phyloP scores from a whole-genome alignment of 2,888 invertebrate species.

The Adelphocoris suturalis region DNA sequence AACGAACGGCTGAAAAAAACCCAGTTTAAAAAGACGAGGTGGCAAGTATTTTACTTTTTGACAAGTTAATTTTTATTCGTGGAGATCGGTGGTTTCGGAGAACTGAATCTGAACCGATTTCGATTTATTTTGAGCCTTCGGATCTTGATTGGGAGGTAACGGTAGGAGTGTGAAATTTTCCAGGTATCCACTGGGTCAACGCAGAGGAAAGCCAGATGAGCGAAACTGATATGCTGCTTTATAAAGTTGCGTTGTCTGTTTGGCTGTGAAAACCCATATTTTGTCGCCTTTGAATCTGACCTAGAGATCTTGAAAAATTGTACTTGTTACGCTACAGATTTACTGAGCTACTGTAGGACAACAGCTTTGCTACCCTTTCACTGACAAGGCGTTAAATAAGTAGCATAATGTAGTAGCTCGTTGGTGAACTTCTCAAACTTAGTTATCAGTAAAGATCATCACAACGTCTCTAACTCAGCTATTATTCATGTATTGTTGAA shows the following conservation, averaged over 20 bases:
- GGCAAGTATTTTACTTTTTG: slow-evolving; percentile 58
- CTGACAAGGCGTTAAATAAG: no score
- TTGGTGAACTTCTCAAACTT: no score
- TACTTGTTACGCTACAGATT: not conserved
- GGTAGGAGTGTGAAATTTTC: not conserved
- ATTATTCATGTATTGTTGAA: no score
- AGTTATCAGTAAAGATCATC: no score
- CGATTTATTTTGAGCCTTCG: not conserved
- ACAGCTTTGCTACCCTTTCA: no score
- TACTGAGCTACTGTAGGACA: not conserved
- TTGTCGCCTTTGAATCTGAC: not conserved
- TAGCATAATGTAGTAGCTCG: no score
- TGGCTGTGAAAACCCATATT: not conserved
- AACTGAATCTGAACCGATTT: not conserved
- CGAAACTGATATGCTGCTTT: no score
- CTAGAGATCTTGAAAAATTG: not conserved
- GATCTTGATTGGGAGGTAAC: not conserved
- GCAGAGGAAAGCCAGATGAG: not conserved
- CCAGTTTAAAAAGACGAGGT: slow-evolving; percentile 42
- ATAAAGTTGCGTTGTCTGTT: not conserved
- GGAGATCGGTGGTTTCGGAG: not conserved
- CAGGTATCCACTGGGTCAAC: not conserved
- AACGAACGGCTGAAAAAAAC: not conserved
- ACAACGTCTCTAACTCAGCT: no score
- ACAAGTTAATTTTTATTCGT: slow-evolving; percentile 50